These are phyloP conservation scores for Acronicta psi DNA, from an alignment of 2,888 invertebrate genomes.

Conservation along the genomic window DNA sequence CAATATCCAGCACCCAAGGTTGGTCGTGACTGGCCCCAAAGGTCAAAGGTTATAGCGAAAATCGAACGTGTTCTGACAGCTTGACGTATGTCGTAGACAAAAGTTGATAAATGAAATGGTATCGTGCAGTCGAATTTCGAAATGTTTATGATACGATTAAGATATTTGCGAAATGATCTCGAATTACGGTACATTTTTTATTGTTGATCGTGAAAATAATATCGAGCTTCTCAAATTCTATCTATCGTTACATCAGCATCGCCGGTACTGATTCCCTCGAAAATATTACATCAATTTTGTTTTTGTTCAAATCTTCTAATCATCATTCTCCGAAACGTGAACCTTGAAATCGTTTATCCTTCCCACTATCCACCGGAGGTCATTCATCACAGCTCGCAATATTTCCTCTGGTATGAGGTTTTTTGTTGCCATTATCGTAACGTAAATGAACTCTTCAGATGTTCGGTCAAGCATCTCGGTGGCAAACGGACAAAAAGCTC, in stretches of 20 bases:
- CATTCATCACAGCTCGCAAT: slow-evolving; percentile 45
- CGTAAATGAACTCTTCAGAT: slow-evolving; percentile 68
- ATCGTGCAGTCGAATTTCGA: slow-evolving; percentile 54
- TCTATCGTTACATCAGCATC: slow-evolving; percentile 6
- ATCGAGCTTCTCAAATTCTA: slow-evolving; percentile 6
- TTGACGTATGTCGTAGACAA: slow-evolving; percentile 72
- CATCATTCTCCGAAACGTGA: slow-evolving; percentile 9
- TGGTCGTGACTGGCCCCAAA: slow-evolving; percentile 79
- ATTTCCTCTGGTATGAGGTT: slow-evolving; percentile 39
- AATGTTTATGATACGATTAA: slow-evolving; percentile 40
- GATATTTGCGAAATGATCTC: slow-evolving; percentile 41
- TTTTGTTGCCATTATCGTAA: slow-evolving; percentile 57
- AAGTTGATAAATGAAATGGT: slow-evolving; percentile 56
- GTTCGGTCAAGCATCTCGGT: slow-evolving; percentile 64
- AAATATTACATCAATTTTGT: slow-evolving; percentile 16
- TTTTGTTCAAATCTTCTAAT: slow-evolving; percentile 25
- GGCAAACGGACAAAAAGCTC: slow-evolving; percentile 63
- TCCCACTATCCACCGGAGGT: slow-evolving; percentile 35
- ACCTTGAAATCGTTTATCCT: slow-evolving; percentile 37
- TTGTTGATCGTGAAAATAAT: slow-evolving; percentile 1
- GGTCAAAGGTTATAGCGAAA: slow-evolving; percentile 77
- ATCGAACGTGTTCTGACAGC: slow-evolving; percentile 73
- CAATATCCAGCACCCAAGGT: slow-evolving; percentile 78
- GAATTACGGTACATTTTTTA: slow-evolving; percentile 6
- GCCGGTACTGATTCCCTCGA: slow-evolving; percentile 7